Conservation (phyloP, 2,888 invertebrate genomes). For the Aromia moschata region DNA sequence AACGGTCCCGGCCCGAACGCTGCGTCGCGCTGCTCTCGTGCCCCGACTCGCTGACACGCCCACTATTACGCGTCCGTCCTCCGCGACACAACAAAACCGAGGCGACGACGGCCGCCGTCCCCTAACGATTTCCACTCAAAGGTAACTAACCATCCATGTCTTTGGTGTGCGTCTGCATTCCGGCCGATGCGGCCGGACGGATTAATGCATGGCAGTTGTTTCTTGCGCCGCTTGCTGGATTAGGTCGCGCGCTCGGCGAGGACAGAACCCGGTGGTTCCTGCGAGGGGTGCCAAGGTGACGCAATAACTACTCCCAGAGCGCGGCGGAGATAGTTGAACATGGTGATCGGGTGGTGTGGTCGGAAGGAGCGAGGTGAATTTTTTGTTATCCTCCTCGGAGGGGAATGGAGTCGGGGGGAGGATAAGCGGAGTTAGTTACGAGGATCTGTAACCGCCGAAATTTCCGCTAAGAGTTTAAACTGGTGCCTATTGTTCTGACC, state of each 20-base stretch:
- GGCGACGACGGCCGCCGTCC: conserved; percentile 8
- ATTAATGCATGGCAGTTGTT: conserved; percentile 21
- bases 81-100: conserved; percentile 23
- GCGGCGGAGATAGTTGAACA: background rate
- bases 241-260: background rate
- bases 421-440: background rate
- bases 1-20: conserved; percentile 26
- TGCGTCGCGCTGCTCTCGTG: conserved; percentile 26
- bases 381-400: too few relatives aligned
- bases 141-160: conserved; percentile 9
- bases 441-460: background rate
- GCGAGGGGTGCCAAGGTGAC: too few relatives aligned
- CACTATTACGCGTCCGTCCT: conserved; percentile 39
- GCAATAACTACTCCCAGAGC: too few relatives aligned
- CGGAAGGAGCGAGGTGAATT: too few relatives aligned
- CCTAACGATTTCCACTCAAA: conserved; percentile 24
- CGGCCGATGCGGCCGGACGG: conserved; percentile 5
- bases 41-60: conserved; percentile 38
- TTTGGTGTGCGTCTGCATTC: conserved; percentile 13
- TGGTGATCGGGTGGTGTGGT: conserved; percentile 3
- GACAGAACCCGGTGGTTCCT: too few relatives aligned
- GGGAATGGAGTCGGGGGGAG: too few relatives aligned
- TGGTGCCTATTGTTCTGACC: conserved; percentile 16
- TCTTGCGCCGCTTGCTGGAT: conserved; percentile 12
- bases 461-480: conserved; percentile 3